Evolutionary conservation across 37 sponge, comb jelly and placozoan genomes (phyloP).

Genomic region (Dysidea cf. avara): DNA sequence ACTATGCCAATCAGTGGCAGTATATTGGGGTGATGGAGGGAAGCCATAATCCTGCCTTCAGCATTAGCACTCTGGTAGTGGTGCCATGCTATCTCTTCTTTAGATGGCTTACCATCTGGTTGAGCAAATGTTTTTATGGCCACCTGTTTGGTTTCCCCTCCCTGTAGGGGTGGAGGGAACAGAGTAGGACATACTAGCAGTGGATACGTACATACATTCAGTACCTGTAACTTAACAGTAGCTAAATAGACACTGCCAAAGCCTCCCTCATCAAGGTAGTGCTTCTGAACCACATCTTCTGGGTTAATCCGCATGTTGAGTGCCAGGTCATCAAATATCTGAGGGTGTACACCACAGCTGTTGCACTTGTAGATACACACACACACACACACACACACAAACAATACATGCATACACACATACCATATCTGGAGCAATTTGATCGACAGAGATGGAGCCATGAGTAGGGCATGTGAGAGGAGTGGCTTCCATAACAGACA

Average conservation of each 20-base stretch:
- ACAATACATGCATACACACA: too few species aligned
- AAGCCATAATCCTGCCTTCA: constrained; percentile 70
- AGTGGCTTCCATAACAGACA: not conserved
- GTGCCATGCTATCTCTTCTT: constrained; percentile 40
- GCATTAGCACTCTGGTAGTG: constrained; percentile 66
- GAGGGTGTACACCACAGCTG: not conserved
- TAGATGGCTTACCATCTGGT: not conserved
- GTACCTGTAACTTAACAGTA: constrained; percentile 18
- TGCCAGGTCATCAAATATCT: constrained; percentile 56
- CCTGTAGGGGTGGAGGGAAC: constrained; percentile 1
- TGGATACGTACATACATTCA: too few species aligned
- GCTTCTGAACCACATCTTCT: constrained; percentile 7
- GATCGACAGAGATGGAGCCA: constrained; percentile 32
- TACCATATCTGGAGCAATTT: constrained; percentile 80
- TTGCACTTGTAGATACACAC: too few species aligned
- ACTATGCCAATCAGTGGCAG: constrained; percentile 64
- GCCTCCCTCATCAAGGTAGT: constrained; percentile 73
- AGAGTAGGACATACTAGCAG: not conserved
- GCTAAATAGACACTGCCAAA: constrained; percentile 69
- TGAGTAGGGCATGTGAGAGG: constrained; percentile 49
- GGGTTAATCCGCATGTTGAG: constrained; percentile 36
- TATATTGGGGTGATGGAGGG: constrained; percentile 67
- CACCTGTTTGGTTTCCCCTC: not conserved
- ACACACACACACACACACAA: too few species aligned
- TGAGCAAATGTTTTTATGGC: not conserved